phyloP scores from a whole-genome alignment of 2,888 invertebrate genomes.

The Drosophila atripex region DNA sequence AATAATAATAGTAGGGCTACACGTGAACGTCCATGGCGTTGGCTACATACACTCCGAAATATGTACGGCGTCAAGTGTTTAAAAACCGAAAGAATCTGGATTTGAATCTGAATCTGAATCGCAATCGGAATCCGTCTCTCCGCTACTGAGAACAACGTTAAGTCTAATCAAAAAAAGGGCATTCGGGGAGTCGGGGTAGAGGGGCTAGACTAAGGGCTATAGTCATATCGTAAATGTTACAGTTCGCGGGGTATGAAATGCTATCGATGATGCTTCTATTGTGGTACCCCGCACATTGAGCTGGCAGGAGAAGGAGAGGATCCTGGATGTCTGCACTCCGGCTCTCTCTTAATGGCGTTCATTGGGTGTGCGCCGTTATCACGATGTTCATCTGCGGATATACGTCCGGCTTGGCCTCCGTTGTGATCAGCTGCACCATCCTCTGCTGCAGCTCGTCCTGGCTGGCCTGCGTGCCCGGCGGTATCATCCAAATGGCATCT shows the following conservation, averaged over 20 bases:
- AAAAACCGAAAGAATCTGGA: conserved; percentile 1
- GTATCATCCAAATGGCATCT: conserved; percentile 85
- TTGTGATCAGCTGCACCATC: conserved; percentile 83
- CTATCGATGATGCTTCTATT: conserved; percentile 10
- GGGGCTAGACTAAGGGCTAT: conserved; percentile 7
- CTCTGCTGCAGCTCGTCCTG: conserved; percentile 82
- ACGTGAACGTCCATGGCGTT: conserved; percentile 13
- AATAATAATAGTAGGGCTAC: conserved; percentile 14
- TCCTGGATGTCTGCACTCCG: conserved; percentile 1
- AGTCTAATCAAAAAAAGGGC: conserved; percentile 1
- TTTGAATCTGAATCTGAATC: no score
- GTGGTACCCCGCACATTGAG: conserved; percentile 18
- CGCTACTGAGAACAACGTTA: conserved; percentile 23
- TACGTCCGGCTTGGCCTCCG: conserved; percentile 80
- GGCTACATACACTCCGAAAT: conserved; percentile 13
- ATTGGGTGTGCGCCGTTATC: conserved; percentile 84
- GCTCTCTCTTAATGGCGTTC: conserved; percentile 42
- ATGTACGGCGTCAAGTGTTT: conserved; percentile 24
- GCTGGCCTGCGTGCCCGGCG: conserved; percentile 80
- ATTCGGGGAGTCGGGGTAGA: no score
- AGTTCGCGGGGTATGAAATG: conserved; percentile 27
- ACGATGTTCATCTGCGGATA: conserved; percentile 84
- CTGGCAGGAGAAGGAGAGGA: conserved; percentile 5
- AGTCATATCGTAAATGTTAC: conserved; percentile 19
- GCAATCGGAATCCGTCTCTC: background rate